Evolutionary conservation across 2,797 vertebrate species (phyloP).

Genomic region (Cottoperca gobio): DNA sequence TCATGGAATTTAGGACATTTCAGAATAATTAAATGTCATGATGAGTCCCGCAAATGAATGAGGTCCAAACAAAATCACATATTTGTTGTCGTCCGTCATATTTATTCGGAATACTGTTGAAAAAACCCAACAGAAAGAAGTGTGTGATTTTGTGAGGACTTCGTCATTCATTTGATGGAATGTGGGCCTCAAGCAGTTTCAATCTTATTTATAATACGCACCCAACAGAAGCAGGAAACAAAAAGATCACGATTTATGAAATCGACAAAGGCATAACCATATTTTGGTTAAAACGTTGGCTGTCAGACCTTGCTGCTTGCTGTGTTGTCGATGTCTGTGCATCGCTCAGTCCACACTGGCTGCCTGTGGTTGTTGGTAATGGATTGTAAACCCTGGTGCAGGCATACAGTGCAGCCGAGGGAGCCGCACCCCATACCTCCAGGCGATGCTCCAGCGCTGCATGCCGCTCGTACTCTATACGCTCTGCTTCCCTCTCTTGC

Average conservation of each 20-base stretch:
- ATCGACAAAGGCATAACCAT: neutral
- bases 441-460: constrained; percentile 74
- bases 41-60: neutral
- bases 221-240: constrained; percentile 6
- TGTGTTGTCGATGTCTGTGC: constrained; percentile 48
- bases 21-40: constrained; percentile 10
- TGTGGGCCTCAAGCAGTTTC: constrained; percentile 16
- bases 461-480: constrained; percentile 49
- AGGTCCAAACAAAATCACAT: constrained; percentile 15
- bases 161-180: constrained; percentile 9
- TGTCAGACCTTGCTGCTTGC: constrained; percentile 13
- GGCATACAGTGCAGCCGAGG: constrained; percentile 51
- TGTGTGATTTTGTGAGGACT: constrained; percentile 3
- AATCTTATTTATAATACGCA: constrained; percentile 7
- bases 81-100: constrained; percentile 29
- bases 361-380: constrained; percentile 65
- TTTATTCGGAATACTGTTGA: constrained; percentile 14
- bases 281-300: constrained; percentile 24
- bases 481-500: constrained; percentile 64
- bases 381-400: constrained; percentile 72
- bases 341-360: constrained; percentile 49
- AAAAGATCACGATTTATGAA: constrained; percentile 22
- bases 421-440: constrained; percentile 70
- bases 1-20: neutral
- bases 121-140: neutral